Evolutionary conservation across 2,113 vertebrate genomes (phyloP).

Genomic region (Turdus rufiventris): DNA sequence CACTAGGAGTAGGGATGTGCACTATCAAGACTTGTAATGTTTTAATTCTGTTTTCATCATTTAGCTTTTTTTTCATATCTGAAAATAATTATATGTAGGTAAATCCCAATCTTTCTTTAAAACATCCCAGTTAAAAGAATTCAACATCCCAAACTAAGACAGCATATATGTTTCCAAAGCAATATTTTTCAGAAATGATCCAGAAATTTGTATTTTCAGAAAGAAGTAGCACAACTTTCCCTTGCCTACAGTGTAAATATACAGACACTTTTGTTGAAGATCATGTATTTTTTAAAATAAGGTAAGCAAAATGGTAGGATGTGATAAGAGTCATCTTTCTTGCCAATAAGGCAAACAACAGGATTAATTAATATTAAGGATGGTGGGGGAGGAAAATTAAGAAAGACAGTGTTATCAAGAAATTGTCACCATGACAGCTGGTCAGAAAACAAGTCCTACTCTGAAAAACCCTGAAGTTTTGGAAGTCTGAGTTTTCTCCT

Average conservation of each 20-base stretch:
- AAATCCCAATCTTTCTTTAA: neutral
- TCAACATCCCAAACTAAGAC: neutral
- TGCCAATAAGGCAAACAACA: neutral
- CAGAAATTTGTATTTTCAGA: neutral
- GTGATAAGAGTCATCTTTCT: neutral
- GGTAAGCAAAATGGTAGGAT: rapidly evolving
- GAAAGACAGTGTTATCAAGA: neutral
- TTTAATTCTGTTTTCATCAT: neutral
- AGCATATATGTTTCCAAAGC: neutral
- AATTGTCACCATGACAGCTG: neutral
- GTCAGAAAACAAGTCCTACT: neutral
- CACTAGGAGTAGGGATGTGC: neutral
- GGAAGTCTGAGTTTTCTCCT: neutral
- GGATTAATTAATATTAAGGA: neutral
- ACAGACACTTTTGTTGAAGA: neutral
- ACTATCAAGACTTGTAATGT: neutral
- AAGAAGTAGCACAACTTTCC: neutral
- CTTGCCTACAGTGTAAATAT: neutral
- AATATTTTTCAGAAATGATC: neutral
- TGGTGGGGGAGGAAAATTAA: neutral
- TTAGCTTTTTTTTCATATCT: neutral
- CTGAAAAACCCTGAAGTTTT: neutral
- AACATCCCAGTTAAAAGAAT: neutral
- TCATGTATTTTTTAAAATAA: neutral
- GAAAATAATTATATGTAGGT: neutral